Conservation (phyloP, 2,113 vertebrate species). For the Azemiops feae region DNA sequence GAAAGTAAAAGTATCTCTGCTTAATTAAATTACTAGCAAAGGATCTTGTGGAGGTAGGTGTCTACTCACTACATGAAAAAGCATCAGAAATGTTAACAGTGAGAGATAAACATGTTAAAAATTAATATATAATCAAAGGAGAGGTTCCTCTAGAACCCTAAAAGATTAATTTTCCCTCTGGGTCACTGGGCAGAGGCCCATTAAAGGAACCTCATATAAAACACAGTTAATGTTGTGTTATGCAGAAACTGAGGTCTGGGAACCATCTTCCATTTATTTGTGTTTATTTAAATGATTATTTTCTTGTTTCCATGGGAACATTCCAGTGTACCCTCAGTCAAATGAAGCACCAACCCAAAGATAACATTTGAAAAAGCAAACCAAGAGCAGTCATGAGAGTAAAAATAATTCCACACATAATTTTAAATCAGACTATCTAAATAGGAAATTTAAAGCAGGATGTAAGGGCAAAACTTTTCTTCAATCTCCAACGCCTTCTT, state of each 20-base stretch:
- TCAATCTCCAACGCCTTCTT: neutral
- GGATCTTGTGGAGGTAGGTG: neutral
- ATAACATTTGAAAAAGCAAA: neutral
- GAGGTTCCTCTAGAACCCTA: neutral
- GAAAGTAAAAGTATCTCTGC: neutral
- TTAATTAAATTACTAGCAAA: neutral
- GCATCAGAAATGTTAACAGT: neutral
- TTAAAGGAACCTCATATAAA: neutral
- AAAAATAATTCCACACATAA: neutral
- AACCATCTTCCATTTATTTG: neutral
- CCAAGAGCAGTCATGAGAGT: neutral
- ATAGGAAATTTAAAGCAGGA: neutral
- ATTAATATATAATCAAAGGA: neutral
- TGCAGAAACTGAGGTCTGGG: neutral
- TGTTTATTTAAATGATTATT: neutral
- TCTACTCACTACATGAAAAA: neutral
- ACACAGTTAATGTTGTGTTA: neutral
- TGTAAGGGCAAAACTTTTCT: neutral
- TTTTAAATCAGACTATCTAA: neutral
- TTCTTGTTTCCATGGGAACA: neutral
- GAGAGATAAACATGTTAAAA: neutral
- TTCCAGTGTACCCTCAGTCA: neutral
- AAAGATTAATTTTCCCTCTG: neutral
- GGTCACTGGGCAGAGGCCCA: neutral
- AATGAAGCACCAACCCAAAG: neutral